Conservation (phyloP, 1,140 invertebrate species). For the Ips typographus region DNA sequence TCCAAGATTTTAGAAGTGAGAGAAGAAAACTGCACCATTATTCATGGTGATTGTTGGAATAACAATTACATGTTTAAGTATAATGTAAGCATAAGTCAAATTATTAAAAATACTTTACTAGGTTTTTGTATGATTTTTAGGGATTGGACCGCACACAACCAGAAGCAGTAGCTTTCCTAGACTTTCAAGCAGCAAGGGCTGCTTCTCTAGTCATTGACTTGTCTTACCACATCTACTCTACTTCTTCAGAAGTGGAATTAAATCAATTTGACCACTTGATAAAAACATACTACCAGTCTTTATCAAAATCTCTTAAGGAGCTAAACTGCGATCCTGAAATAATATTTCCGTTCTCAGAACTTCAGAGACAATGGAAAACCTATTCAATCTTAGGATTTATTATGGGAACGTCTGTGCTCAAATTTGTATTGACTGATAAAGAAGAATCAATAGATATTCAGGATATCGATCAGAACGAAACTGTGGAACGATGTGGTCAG, state of each 20-base stretch:
- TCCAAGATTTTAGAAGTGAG: too few relatives aligned
- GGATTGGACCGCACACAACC: conserved; percentile 6
- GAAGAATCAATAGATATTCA: conserved; percentile 1
- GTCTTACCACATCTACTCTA: conserved; percentile 57
- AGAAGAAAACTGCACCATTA: neutral
- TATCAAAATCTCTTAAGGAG: conserved; percentile 7
- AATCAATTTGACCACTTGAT: conserved; percentile 9
- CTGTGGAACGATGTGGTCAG: too few relatives aligned
- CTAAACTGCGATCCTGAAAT: conserved; percentile 29
- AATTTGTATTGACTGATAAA: neutral
- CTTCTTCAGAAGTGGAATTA: conserved; percentile 5
- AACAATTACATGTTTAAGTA: conserved; percentile 60
- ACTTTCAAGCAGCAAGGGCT: conserved; percentile 59
- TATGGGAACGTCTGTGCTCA: neutral
- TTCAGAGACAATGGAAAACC: conserved; percentile 49
- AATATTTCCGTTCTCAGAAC: conserved; percentile 53
- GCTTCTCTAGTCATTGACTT: conserved; percentile 61
- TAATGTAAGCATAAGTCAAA: conserved; percentile 33
- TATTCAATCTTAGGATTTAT: conserved; percentile 30
- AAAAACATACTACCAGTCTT: conserved; percentile 9
- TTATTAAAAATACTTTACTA: too few relatives aligned
- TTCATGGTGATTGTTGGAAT: conserved; percentile 55
- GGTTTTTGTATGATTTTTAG: neutral
- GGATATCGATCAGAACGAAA: neutral
- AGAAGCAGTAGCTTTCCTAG: conserved; percentile 50